Evolutionary conservation across 2,797 vertebrate genomes (phyloP).

Genomic region (Rhinatrema bivittatum): DNA sequence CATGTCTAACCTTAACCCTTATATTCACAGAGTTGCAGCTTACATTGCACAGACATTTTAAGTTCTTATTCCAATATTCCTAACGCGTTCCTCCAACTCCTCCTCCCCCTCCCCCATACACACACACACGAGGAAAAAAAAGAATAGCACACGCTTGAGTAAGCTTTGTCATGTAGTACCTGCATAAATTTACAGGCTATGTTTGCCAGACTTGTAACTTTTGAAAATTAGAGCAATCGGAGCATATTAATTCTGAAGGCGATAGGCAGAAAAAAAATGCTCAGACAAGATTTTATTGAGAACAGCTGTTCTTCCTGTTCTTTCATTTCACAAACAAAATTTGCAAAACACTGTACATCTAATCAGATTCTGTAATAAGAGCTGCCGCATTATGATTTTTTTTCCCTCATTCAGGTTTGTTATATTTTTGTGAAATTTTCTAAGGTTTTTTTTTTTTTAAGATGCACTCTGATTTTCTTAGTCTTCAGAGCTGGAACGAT

Average conservation of each 20-base stretch:
- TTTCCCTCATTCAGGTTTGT: slow-evolving; percentile 7
- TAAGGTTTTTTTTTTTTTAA: slow-evolving; percentile 21
- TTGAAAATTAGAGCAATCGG: neutral
- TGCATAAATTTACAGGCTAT: neutral
- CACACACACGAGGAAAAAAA: too few species aligned
- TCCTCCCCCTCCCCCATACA: too few species aligned
- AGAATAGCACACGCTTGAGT: neutral
- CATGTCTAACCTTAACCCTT: too few species aligned
- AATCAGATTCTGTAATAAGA: slow-evolving; percentile 15
- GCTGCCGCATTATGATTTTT: slow-evolving; percentile 4
- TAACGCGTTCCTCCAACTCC: neutral
- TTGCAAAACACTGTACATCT: slow-evolving; percentile 7
- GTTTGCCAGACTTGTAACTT: neutral
- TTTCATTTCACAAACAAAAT: neutral
- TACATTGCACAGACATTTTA: too few species aligned
- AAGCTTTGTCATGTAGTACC: neutral
- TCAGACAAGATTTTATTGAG: neutral
- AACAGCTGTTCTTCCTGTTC: slow-evolving; percentile 13
- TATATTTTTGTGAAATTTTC: slow-evolving; percentile 13
- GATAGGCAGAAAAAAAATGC: neutral
- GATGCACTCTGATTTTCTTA: slow-evolving; percentile 31
- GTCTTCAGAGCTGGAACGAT: slow-evolving; percentile 18
- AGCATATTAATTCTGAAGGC: neutral
- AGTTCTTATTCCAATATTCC: neutral
- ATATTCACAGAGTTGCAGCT: too few species aligned